phyloP scores from a whole-genome alignment of 1,140 invertebrate species.

The Conus ventricosus region DNA sequence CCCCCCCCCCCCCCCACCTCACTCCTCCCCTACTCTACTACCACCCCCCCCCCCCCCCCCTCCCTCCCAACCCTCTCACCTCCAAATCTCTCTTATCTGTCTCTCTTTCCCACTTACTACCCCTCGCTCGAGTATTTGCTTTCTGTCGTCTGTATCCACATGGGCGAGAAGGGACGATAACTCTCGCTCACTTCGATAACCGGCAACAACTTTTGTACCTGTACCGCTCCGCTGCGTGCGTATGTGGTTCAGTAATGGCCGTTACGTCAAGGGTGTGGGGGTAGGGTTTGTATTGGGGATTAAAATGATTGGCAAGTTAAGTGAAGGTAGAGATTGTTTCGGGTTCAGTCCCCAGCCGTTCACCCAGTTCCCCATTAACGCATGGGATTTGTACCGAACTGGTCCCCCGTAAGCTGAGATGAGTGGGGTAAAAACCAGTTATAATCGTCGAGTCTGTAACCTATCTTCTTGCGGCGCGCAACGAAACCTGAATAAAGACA shows the following conservation, averaged over 20 bases:
- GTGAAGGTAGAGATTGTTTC: too few relatives aligned
- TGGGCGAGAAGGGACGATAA: not conserved
- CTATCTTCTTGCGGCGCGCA: too few relatives aligned
- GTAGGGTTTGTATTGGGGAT: too few relatives aligned
- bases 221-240: not conserved
- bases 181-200: not conserved
- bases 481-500: too few relatives aligned
- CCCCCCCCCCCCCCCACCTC: not conserved
- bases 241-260: not conserved
- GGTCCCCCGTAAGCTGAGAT: too few relatives aligned
- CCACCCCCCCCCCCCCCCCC: constrained; percentile 15
- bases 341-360: too few relatives aligned
- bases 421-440: too few relatives aligned
- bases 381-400: too few relatives aligned
- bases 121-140: not conserved
- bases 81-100: not conserved
- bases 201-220: not conserved
- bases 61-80: not conserved
- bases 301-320: too few relatives aligned
- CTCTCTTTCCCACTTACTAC: not conserved
- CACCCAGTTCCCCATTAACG: too few relatives aligned
- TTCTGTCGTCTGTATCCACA: not conserved
- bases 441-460: too few relatives aligned
- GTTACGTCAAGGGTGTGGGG: too few relatives aligned
- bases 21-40: not conserved